Conservation (phyloP, 2,113 vertebrate genomes). For the Murina feae region DNA sequence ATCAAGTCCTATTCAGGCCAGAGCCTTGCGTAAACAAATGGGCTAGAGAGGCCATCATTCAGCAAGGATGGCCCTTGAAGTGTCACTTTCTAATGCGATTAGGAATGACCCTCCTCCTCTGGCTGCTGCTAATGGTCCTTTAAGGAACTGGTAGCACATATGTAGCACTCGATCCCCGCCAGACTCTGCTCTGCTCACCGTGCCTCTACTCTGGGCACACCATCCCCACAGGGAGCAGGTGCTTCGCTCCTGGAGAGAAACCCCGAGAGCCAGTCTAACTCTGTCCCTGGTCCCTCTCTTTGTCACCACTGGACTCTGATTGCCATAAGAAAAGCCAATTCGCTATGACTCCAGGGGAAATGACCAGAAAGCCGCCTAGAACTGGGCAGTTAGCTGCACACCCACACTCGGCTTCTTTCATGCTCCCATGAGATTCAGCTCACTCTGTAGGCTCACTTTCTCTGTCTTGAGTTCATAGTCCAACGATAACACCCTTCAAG, state of each 20-base stretch:
- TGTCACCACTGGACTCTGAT: not conserved
- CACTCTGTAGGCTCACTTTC: not conserved
- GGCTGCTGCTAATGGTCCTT: not conserved
- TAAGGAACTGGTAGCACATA: not conserved
- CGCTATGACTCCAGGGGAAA: not conserved
- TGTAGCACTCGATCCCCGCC: rapidly evolving
- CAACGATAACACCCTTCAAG: not conserved
- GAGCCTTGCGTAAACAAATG: not conserved
- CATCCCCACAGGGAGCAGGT: rapidly evolving
- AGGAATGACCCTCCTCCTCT: not conserved
- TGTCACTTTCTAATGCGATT: not conserved
- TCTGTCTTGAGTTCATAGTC: not conserved
- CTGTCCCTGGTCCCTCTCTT: not conserved
- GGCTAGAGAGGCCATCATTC: not conserved
- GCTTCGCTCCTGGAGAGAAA: not conserved
- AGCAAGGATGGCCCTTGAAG: not conserved
- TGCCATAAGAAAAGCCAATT: not conserved
- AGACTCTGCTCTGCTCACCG: not conserved
- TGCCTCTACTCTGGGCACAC: not conserved
- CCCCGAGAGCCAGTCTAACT: rapidly evolving
- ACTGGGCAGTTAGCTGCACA: not conserved
- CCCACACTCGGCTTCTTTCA: not conserved
- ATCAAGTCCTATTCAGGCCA: not conserved
- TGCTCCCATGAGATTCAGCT: rapidly evolving
- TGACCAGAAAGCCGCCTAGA: rapidly evolving